These are phyloP conservation scores for Rhopalosiphum nymphaeae DNA, from an alignment of 2,888 invertebrate species.

Conservation along the genomic window DNA sequence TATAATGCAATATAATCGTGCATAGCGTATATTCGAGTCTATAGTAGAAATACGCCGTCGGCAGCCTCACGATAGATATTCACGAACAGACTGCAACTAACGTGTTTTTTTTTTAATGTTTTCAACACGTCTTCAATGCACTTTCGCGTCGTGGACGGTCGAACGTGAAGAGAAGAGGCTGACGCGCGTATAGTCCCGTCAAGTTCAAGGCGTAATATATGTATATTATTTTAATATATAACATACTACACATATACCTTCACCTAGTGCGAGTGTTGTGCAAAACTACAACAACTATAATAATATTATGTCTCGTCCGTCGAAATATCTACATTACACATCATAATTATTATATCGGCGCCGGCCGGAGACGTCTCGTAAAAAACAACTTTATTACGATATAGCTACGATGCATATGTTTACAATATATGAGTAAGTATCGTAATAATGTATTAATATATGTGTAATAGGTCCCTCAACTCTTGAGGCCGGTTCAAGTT, in stretches of 20 bases:
- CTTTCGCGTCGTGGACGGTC: neutral
- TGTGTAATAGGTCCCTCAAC: neutral
- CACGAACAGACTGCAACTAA: no score
- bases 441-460: neutral
- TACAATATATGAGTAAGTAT: no score
- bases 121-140: neutral
- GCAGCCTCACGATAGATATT: neutral
- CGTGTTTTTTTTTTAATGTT: neutral
- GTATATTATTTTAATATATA: neutral
- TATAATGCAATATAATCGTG: neutral
- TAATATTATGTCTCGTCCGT: neutral
- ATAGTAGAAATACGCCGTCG: neutral
- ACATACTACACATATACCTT: neutral
- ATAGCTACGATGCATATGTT: neutral
- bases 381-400: neutral
- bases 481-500: neutral
- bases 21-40: neutral
- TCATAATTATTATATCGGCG: neutral
- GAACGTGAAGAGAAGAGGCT: neutral
- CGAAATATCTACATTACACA: neutral
- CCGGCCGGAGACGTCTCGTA: neutral
- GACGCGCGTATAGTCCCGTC: neutral
- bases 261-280: neutral
- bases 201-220: constrained; percentile 32
- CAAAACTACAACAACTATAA: neutral